Conservation (phyloP, 2,113 vertebrate species). For the Gavialis gangeticus region DNA sequence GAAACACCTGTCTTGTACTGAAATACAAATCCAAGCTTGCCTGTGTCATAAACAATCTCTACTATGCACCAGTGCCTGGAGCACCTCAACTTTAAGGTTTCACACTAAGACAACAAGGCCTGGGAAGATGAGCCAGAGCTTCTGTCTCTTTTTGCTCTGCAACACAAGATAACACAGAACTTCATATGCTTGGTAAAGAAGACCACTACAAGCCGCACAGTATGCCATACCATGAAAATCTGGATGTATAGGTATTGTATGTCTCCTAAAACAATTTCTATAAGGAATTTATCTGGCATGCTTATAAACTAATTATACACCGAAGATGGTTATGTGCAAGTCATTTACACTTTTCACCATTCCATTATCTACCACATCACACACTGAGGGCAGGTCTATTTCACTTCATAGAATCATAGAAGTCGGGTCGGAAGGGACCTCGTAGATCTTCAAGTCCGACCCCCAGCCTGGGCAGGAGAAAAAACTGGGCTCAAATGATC, state of each 20-base stretch:
- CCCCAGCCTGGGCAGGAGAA: too few relatives aligned
- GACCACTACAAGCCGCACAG: neutral
- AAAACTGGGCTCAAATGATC: too few relatives aligned
- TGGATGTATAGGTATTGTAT: neutral
- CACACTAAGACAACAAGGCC: neutral
- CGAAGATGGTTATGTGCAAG: neutral
- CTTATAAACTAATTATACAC: neutral
- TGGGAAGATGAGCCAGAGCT: neutral
- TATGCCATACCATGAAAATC: neutral
- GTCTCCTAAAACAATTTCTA: neutral
- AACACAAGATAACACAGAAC: neutral
- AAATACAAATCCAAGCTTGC: neutral
- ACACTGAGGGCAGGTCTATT: neutral
- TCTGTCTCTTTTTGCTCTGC: neutral
- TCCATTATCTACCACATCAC: neutral
- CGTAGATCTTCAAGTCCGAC: too few relatives aligned
- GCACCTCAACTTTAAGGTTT: neutral
- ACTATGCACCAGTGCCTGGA: neutral
- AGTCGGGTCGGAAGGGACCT: too few relatives aligned
- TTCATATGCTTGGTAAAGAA: neutral
- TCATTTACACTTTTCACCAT: neutral
- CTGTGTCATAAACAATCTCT: neutral
- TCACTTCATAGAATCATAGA: too few relatives aligned
- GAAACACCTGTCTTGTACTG: neutral
- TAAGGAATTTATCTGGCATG: neutral